Percentiles rank a stretch among this genome's conserved stretches.
These are phyloP conservation scores for Nesospiza acunhae DNA, from an alignment of 2,113 vertebrate species.

Conservation along the genomic window DNA sequence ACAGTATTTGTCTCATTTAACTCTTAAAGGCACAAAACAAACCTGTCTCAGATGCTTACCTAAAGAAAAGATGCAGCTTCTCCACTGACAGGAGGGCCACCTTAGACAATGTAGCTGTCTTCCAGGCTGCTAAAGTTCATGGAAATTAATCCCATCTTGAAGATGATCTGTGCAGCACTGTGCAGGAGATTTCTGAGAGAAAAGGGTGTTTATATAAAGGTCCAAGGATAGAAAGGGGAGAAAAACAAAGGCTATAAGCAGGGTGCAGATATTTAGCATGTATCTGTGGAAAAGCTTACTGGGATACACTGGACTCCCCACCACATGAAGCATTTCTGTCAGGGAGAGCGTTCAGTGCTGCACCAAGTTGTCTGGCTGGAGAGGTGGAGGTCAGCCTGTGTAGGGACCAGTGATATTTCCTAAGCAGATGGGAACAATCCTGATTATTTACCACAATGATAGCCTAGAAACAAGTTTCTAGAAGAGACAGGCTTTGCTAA, in stretches of 20 bases:
- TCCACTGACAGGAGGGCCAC: not conserved
- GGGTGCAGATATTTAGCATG: not conserved
- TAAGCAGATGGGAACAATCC: not conserved
- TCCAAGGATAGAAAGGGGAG: not conserved
- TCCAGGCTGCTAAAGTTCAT: not conserved
- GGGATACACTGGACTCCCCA: not conserved
- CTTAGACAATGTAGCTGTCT: not conserved
- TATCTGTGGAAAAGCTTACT: not conserved
- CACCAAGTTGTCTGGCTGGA: not conserved
- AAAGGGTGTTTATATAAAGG: not conserved
- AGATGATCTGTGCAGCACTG: not conserved
- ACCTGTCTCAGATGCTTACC: not conserved
- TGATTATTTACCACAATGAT: not conserved
- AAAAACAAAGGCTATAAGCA: not conserved
- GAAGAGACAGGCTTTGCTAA: not conserved
- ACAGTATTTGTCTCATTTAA: not conserved
- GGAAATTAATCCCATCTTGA: not conserved
- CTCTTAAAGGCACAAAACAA: not conserved
- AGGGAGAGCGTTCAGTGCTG: accelerated
- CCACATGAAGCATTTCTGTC: not conserved
- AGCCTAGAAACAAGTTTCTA: not conserved
- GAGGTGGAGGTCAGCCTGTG: not conserved
- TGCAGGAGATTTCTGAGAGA: not conserved
- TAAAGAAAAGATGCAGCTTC: not conserved
- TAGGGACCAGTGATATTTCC: not conserved